Base-by-base conservation (phyloP, 2,888 invertebrate species). In the Dione vanillae region DNA sequence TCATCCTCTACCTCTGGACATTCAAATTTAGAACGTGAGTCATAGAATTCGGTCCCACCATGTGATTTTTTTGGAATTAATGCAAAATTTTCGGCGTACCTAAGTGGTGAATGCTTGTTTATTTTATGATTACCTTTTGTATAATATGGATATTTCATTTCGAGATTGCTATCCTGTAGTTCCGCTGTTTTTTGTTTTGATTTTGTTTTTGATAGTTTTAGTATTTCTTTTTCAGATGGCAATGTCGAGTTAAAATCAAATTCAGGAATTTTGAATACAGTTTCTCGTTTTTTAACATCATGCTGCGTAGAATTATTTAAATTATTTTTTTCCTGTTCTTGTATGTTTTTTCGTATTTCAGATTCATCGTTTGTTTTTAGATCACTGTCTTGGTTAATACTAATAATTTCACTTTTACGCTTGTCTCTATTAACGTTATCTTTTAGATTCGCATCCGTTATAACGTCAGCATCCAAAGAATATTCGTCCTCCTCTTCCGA, bases 41-140 rank as follows among this genome's bases (percentile, higher is more conserved):
- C 94, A 78, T 97, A 97, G 86, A 97, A 96, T 70, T 96, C 95
- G 81, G 96, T 95, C 12, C 95, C 94, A n/a, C 95, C 95, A 11
- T 89, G 87, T 0, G 94, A 93, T 86, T 96, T 96, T 41, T 85
- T 87, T 0, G 96, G 96, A 37, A 96, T 94, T 9, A 93, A 89
- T 69, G 90, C 85, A 0, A 96, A 89, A 86, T 96, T 94, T 80
- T 95, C 94, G 0, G 96, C 94, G 79, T 96, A 96, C 47, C 95
- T 91, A 27, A 96, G 81, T 0, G 96, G 95, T 0, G 96, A 96
- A 78, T 95, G 84, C 77, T 88, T 90, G 65, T 93, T 87, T 0
- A 95, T 74, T 16, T 78, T 74, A 67, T 82, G 85, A 2, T 84
- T 45, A 19, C 87, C 84, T 76, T 90, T 87, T 54, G 85, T 86